These are phyloP conservation scores for Mythimna lalbum DNA, from an alignment of 2,888 invertebrate species.

Conservation along the genomic window DNA sequence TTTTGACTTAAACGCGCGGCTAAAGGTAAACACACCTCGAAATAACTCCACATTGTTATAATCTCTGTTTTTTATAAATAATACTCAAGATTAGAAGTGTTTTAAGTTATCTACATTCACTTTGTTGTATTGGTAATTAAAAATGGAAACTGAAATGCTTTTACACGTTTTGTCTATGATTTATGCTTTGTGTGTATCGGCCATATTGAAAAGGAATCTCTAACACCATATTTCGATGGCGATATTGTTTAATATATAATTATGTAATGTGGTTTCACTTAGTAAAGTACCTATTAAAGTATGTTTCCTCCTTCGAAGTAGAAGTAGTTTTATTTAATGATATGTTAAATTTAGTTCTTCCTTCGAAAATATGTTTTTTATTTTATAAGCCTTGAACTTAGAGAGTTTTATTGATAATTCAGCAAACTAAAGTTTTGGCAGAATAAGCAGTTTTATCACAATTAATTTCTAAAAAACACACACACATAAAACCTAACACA, in stretches of 20 bases:
- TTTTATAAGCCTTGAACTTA: neutral
- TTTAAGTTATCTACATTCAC: conserved; percentile 39
- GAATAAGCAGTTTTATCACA: neutral
- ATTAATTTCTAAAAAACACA: neutral
- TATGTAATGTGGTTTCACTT: neutral
- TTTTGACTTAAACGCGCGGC: conserved; percentile 67
- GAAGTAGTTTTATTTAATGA: too few relatives aligned
- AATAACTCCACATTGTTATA: conserved; percentile 53
- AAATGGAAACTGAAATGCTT: conserved; percentile 12
- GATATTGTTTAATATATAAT: too few relatives aligned
- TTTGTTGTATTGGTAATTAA: conserved; percentile 22
- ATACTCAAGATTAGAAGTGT: conserved; percentile 31
- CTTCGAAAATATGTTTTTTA: neutral
- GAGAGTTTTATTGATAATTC: neutral
- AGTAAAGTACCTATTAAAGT: too few relatives aligned
- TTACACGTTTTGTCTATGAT: conserved; percentile 9
- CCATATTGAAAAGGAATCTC: neutral
- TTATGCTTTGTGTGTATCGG: neutral
- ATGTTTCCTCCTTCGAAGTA: too few relatives aligned
- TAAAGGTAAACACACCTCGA: conserved; percentile 57
- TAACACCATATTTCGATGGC: too few relatives aligned
- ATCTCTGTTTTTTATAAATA: conserved; percentile 52
- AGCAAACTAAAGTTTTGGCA: neutral
- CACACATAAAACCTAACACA: conserved; percentile 6
- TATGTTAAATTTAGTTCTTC: neutral